Evolutionary conservation across 2,888 invertebrate species (phyloP).

Genomic region (Scaptodrosophila latifasciaeformis): DNA sequence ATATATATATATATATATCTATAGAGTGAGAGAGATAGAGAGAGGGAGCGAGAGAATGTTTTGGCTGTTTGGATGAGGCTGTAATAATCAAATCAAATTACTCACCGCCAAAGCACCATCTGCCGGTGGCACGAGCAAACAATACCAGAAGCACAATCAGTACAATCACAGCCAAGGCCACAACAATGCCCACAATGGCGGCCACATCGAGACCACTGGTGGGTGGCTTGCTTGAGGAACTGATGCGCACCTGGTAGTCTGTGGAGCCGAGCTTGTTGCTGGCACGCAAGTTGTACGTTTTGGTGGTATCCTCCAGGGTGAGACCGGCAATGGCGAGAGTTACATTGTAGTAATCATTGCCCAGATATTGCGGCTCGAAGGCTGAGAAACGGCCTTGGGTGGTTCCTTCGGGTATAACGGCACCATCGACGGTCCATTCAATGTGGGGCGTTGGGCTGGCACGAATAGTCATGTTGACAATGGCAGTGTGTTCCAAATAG

Average conservation of each 20-base stretch:
- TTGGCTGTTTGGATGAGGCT: too few relatives aligned
- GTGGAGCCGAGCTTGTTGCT: constrained; percentile 81
- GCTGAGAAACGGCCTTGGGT: constrained; percentile 71
- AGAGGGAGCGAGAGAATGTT: background rate
- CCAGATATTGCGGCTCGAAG: constrained; percentile 68
- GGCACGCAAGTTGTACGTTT: constrained; percentile 81
- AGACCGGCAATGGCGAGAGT: constrained; percentile 81
- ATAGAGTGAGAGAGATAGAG: background rate
- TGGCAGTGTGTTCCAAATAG: constrained; percentile 82
- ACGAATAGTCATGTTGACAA: constrained; percentile 83
- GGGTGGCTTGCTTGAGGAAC: constrained; percentile 80
- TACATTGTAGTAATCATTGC: constrained; percentile 82
- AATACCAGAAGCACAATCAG: constrained; percentile 81
- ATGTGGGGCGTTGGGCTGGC: constrained; percentile 84
- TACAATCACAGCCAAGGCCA: constrained; percentile 81
- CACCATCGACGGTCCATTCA: constrained; percentile 81
- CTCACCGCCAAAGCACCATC: constrained; percentile 93
- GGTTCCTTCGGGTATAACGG: constrained; percentile 76
- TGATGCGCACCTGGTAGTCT: constrained; percentile 81
- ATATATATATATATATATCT: background rate
- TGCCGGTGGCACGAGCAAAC: constrained; percentile 86
- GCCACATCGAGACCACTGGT: constrained; percentile 84
- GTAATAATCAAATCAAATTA: too few relatives aligned
- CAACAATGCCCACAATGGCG: constrained; percentile 84
- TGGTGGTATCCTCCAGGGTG: constrained; percentile 85